Evolutionary conservation across 1,140 invertebrate species (phyloP), one percentile per base, ranked within the genome.

Genomic region (Tribolium castaneum): DNA sequence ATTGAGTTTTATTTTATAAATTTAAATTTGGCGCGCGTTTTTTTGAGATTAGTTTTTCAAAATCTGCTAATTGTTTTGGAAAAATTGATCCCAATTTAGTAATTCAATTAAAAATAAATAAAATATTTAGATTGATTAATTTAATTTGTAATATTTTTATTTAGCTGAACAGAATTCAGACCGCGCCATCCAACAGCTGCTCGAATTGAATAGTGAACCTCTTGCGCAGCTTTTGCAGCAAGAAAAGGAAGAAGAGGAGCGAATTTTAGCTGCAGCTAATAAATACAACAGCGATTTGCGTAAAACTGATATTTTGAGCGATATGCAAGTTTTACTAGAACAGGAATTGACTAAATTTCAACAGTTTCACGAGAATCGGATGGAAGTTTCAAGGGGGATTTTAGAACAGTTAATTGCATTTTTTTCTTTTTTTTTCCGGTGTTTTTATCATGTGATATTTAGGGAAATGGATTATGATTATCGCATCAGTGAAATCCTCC

Each of bases 291-390:
- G 83, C 78, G 66, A 80, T 30, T 72, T 87, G 6, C 73, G 82
- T 2, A 90, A 88, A 82, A 80, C 86, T 76, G 89, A 91, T 82
- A 87, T 91, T 81, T 82, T 89, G 86, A 90, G 87, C 82, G 90
- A 91, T 51, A 94, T 94, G 92, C 89, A 92, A 84, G 86, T 89
- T 78, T 84, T 94, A 49, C 84, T 94, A 10, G 87, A 91, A 80
- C 90, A 93, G 84, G 92, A 94, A 86, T 76, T 82, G 0, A 74
- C 78, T 16, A 82, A 78, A 45, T 85, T 87, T 74, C 79, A 82
- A 54, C 70, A 84, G 51, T 83, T 86, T 62, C 70, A 84, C 78
- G 49, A 84, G 54, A 73, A 81, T 66, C 77, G 84, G 72, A 66
- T 82, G 19, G 83, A 85, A 76, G 80, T 82, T 0, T 83, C 86